Evolutionary conservation across 2,113 vertebrate genomes (phyloP).

Genomic region (Syngnathus typhle): DNA sequence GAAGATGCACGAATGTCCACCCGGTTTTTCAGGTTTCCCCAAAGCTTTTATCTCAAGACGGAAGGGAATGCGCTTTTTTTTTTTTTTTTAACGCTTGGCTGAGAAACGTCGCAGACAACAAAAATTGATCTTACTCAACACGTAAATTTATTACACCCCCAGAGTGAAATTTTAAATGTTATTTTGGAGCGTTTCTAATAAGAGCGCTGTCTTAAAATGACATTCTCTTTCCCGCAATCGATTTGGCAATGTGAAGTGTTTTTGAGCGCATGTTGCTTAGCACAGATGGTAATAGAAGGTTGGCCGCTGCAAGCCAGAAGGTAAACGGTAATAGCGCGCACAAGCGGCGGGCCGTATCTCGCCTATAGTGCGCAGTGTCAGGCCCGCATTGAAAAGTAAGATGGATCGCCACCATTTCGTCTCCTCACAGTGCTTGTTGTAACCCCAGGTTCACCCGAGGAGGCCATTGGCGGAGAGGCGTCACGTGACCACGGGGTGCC

Average conservation of each 20-base stretch:
- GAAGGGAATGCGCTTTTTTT: slow-evolving; percentile 65
- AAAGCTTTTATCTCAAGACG: slow-evolving; percentile 60
- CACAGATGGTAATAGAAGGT: slow-evolving; percentile 64
- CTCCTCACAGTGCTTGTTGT: slow-evolving; percentile 88
- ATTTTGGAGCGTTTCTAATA: not conserved
- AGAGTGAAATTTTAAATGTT: not conserved
- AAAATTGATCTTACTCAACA: not conserved
- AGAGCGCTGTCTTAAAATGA: not conserved
- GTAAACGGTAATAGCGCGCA: slow-evolving; percentile 71
- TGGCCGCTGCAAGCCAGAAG: slow-evolving; percentile 65
- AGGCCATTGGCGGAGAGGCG: slow-evolving; percentile 93
- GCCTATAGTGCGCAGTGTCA: slow-evolving; percentile 95
- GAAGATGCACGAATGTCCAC: slow-evolving; percentile 76
- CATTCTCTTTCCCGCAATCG: slow-evolving; percentile 9
- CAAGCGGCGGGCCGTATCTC: slow-evolving; percentile 86
- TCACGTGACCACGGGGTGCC: slow-evolving; percentile 98
- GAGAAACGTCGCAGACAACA: not conserved
- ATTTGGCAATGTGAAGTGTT: slow-evolving; percentile 35
- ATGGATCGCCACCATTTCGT: slow-evolving; percentile 98
- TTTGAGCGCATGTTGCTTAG: slow-evolving; percentile 37
- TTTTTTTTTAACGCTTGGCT: slow-evolving; percentile 61
- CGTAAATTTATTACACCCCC: too few species aligned
- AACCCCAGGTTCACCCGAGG: slow-evolving; percentile 89
- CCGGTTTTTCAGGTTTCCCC: slow-evolving; percentile 83
- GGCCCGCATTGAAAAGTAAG: slow-evolving; percentile 98